Percentiles rank a stretch among this genome's conserved stretches.
phyloP scores from a whole-genome alignment of 2,888 invertebrate species.

The Melieria omissa region DNA sequence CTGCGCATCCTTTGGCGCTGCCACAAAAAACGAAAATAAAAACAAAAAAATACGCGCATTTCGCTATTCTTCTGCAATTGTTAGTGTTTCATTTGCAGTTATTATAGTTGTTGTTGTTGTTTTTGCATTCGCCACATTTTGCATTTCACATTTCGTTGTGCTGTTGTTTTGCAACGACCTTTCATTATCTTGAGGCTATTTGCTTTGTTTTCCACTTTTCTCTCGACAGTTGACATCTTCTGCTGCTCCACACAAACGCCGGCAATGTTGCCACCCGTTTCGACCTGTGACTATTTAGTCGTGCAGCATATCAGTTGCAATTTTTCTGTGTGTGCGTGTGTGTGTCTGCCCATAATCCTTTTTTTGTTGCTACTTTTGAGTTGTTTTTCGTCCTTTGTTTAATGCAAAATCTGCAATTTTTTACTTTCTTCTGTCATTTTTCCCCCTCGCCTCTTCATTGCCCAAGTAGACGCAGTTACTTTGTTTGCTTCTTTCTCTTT shows the following conservation, averaged over 20 bases:
- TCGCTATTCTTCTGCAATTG: not conserved
- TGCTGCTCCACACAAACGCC: not conserved
- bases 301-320: not conserved
- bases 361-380: constrained; percentile 23
- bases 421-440: not conserved
- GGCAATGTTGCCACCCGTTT: not conserved
- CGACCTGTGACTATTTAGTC: not conserved
- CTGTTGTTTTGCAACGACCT: constrained; percentile 18
- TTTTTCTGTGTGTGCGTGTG: not conserved
- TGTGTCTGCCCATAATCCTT: constrained; percentile 33
- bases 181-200: constrained; percentile 27
- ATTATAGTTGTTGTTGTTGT: not conserved
- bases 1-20: not conserved
- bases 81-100: not conserved
- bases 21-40: not conserved
- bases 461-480: not conserved
- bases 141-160: not conserved
- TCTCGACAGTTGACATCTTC: not conserved
- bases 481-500: constrained; percentile 2
- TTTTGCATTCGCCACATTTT: not conserved
- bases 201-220: constrained; percentile 10
- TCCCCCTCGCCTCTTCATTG: not conserved
- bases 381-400: constrained; percentile 24
- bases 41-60: not conserved
- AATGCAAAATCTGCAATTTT: constrained; percentile 33